phyloP scores from a whole-genome alignment of 2,797 vertebrate genomes.

The Silurus lanzhouensis region DNA sequence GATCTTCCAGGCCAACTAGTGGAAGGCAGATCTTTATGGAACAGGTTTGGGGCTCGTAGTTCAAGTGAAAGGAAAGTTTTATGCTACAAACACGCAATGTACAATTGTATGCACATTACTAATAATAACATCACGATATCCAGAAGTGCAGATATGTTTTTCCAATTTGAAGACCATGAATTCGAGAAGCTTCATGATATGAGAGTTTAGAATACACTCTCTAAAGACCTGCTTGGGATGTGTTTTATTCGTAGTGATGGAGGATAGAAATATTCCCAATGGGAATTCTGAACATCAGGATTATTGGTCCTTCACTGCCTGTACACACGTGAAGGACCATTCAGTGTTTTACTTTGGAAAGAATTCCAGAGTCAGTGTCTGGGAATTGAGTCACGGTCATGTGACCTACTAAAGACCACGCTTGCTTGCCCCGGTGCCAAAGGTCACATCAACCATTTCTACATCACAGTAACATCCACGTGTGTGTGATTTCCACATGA shows the following conservation, averaged over 20 bases:
- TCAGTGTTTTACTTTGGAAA: not conserved
- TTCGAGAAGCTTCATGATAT: not conserved
- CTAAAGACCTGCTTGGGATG: not conserved
- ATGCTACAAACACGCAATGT: too few relatives aligned
- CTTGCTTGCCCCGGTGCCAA: not conserved
- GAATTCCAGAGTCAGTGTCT: not conserved
- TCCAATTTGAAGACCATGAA: too few relatives aligned
- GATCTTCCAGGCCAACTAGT: too few relatives aligned
- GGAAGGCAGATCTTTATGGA: too few relatives aligned
- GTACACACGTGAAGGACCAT: not conserved
- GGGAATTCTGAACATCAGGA: not conserved
- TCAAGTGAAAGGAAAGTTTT: too few relatives aligned
- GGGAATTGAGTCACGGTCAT: not conserved
- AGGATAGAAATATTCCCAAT: not conserved
- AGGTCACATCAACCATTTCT: not conserved
- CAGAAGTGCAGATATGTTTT: too few relatives aligned
- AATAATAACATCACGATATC: too few relatives aligned
- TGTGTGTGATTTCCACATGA: too few relatives aligned
- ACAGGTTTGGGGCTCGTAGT: too few relatives aligned
- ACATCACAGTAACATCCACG: too few relatives aligned
- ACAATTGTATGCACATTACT: too few relatives aligned
- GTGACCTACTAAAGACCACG: not conserved
- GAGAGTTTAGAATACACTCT: not conserved
- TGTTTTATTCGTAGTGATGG: not conserved
- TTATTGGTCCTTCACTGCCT: not conserved